These are phyloP conservation scores for Macrophya alboannulata DNA, from an alignment of 2,888 invertebrate genomes.

Conservation along the genomic window DNA sequence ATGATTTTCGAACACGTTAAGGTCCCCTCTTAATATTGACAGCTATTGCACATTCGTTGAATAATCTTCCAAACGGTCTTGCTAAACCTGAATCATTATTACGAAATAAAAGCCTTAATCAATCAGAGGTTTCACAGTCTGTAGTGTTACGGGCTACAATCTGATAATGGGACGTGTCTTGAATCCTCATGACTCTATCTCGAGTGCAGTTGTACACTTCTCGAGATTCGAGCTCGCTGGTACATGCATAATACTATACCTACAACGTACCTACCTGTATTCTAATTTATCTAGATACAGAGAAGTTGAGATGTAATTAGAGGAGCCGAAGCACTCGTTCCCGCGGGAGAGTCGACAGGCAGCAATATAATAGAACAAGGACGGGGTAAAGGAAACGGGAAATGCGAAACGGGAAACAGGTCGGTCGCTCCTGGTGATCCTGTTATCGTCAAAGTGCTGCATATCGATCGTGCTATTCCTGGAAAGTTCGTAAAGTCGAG, in stretches of 20 bases:
- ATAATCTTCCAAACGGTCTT: neutral
- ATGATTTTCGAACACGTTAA: neutral
- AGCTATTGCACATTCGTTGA: neutral
- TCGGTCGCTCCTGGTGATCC: slow-evolving; percentile 34
- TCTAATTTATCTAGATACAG: neutral
- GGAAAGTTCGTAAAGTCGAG: slow-evolving; percentile 28
- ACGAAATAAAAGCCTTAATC: neutral
- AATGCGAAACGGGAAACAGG: neutral
- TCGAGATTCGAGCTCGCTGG: slow-evolving; percentile 13
- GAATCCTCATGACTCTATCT: neutral
- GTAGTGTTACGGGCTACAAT: neutral
- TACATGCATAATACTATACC: neutral
- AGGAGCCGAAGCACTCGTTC: neutral
- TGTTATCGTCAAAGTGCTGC: slow-evolving; percentile 46
- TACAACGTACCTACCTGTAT: neutral
- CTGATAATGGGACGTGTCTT: neutral
- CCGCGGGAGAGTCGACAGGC: neutral
- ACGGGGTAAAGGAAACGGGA: slow-evolving; percentile 30
- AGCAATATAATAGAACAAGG: slow-evolving; percentile 22
- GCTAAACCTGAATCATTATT: neutral
- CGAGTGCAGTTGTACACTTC: slow-evolving; percentile 8
- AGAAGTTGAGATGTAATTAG: slow-evolving; percentile 30
- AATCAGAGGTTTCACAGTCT: neutral
- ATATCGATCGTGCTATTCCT: slow-evolving; percentile 45
- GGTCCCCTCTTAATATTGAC: neutral